A percentile compares a stretch with the other conserved stretches of the same genome.
Evolutionary conservation across 2,888 invertebrate species (phyloP).

Genomic region (Hipparchia semele): DNA sequence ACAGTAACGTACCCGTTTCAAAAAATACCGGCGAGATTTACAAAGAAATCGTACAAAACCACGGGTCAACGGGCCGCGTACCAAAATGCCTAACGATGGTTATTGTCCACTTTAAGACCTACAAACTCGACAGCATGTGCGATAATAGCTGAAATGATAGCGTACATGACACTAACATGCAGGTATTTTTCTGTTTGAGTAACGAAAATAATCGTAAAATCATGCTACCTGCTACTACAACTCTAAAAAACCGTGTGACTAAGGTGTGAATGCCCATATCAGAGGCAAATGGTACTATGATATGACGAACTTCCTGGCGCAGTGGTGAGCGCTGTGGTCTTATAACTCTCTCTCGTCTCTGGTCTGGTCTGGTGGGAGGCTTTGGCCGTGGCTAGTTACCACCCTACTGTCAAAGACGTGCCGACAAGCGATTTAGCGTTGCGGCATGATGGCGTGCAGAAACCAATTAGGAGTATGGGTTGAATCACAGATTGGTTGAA

Average conservation of each 20-base stretch:
- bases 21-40: conserved; percentile 40
- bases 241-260: not conserved
- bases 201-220: conserved; percentile 19
- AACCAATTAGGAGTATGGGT: no score
- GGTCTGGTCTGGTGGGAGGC: no score
- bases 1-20: conserved; percentile 30
- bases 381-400: no score
- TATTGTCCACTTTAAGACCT: conserved; percentile 56
- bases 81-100: conserved; percentile 58
- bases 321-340: no score
- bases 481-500: no score
- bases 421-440: no score
- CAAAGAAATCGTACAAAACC: conserved; percentile 50
- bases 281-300: no score
- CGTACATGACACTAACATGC: conserved; percentile 20
- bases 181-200: conserved; percentile 18
- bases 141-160: conserved; percentile 24
- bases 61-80: conserved; percentile 55
- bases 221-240: conserved; percentile 6
- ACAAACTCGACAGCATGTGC: conserved; percentile 29
- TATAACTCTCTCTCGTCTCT: no score
- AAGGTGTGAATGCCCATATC: not conserved
- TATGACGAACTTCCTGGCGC: no score
- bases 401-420: no score
- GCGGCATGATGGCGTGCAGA: no score